Percentiles rank a stretch among this genome's conserved stretches.
Evolutionary conservation across 2,113 vertebrate species (phyloP).

Genomic region (Hippoglossus stenolepis): DNA sequence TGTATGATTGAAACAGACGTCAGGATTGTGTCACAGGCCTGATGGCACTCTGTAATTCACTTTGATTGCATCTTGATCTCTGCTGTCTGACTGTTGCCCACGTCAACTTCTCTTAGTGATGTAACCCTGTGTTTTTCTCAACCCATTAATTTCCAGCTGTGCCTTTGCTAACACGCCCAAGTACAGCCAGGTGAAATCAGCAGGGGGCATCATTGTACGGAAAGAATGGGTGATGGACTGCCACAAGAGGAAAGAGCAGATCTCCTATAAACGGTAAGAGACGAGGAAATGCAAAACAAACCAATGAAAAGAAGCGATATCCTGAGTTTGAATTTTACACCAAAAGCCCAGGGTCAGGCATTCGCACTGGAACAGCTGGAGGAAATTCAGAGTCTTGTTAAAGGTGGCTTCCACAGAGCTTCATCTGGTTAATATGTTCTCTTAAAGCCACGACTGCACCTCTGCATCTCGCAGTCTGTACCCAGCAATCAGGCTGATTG

Average conservation of each 20-base stretch:
- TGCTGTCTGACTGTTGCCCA: no score
- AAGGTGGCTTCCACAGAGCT: background rate
- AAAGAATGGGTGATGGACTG: constrained; percentile 94
- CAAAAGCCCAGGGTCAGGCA: background rate
- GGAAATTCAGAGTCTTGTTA: background rate
- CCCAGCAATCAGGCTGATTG: constrained; percentile 54
- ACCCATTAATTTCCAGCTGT: constrained; percentile 81
- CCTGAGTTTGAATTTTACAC: background rate
- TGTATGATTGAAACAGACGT: no score
- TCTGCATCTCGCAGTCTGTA: constrained; percentile 3
- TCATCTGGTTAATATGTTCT: constrained; percentile 41
- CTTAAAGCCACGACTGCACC: constrained; percentile 22
- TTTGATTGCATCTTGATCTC: no score
- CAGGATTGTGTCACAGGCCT: no score
- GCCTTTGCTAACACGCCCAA: constrained; percentile 94
- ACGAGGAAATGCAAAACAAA: background rate
- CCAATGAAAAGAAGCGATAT: no score
- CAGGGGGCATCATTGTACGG: constrained; percentile 87
- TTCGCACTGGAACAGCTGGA: constrained; percentile 11
- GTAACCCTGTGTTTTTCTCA: constrained; percentile 10
- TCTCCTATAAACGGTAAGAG: constrained; percentile 86
- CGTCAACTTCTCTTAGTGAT: constrained; percentile 16
- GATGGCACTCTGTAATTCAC: no score
- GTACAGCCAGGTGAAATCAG: constrained; percentile 90
- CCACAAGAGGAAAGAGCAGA: constrained; percentile 84